Evolutionary conservation across 2,113 vertebrate genomes (phyloP).

Genomic region (Podarcis muralis): DNA sequence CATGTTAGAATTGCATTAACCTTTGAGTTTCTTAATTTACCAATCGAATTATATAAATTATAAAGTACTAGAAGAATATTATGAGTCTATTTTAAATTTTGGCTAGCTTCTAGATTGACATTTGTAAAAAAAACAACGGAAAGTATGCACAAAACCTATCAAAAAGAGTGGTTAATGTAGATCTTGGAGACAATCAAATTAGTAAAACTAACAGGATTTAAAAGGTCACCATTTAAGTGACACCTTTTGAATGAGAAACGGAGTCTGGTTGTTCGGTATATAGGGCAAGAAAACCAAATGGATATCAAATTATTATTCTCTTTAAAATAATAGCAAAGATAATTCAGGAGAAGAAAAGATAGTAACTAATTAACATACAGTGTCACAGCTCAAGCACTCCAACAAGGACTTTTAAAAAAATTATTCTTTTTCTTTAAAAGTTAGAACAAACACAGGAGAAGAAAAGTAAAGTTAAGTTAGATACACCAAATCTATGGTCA

Average conservation of each 20-base stretch:
- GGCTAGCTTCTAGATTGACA: slow-evolving; percentile 1
- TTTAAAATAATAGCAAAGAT: not conserved
- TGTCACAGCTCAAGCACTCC: not conserved
- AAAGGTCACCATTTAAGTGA: slow-evolving; percentile 21
- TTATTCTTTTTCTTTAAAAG: not conserved
- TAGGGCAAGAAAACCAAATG: not conserved
- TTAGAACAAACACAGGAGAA: not conserved
- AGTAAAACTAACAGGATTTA: slow-evolving; percentile 19
- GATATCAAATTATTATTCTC: not conserved
- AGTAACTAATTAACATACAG: not conserved
- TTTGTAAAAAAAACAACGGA: not conserved
- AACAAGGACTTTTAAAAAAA: not conserved
- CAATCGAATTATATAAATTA: slow-evolving; percentile 14
- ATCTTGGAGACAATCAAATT: slow-evolving; percentile 21
- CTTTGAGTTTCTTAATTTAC: slow-evolving; percentile 5
- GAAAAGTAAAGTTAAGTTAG: not conserved
- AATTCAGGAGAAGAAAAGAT: not conserved
- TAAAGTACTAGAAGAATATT: not conserved
- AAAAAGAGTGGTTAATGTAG: not conserved
- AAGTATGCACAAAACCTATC: not conserved
- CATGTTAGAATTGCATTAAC: slow-evolving; percentile 7
- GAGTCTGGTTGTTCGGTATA: not conserved
- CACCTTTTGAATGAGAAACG: not conserved
- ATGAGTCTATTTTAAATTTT: slow-evolving; percentile 13
- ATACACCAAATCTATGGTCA: not conserved